Base-by-base conservation (phyloP, 2,888 invertebrate species). In the Cerastis rubricosa region DNA sequence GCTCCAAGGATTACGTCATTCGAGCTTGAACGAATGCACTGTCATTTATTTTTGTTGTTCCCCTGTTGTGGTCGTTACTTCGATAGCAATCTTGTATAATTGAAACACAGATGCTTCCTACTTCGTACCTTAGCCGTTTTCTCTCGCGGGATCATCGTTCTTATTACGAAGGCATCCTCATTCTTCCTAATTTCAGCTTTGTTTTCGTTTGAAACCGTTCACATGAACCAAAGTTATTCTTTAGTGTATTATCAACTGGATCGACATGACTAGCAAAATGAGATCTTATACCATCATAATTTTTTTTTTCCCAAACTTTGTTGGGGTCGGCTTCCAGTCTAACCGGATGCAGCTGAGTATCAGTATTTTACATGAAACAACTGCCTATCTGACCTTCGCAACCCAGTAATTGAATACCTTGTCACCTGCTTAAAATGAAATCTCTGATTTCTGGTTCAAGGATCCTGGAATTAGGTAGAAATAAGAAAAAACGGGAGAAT, bases 11-110 rank as follows among this genome's bases (percentile, higher is more conserved):
- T 83, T 77, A 76, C 70, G 59, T 74, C 61, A 83, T 65, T 17
- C 2, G 45, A 49, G 22, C 66, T 66, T 66, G 29, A 71, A 68
- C 64, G 19, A 76, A 67, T 79, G 70, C 51, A 82, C 25, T 25
- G 43, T 71, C 43, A 70, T 63, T 74, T 67, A 68, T 43, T 49
- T 80, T 80, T 43, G 63, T 57, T n/a, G 49, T 80, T 64, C 74
- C 43, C 17, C 35, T 22, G 47, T 29, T 64, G 68, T 61, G 49
- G 57, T 81, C 63, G 77, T 77, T 69, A 82, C 67, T 65, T 35
- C 1, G 71, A 80, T 80, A 81, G 59, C 65, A 63, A 80, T 81
- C 81, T 80, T 29, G 35, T 61, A 61, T 79, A 70, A 80, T 81
- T 81, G 75, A 79, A 81, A 71, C 47, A 45, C 54, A 65, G 40